Percentiles rank a stretch among this genome's conserved stretches.
Conservation (phyloP, 2,888 invertebrate species). For the Druceiella hillmani region DNA sequence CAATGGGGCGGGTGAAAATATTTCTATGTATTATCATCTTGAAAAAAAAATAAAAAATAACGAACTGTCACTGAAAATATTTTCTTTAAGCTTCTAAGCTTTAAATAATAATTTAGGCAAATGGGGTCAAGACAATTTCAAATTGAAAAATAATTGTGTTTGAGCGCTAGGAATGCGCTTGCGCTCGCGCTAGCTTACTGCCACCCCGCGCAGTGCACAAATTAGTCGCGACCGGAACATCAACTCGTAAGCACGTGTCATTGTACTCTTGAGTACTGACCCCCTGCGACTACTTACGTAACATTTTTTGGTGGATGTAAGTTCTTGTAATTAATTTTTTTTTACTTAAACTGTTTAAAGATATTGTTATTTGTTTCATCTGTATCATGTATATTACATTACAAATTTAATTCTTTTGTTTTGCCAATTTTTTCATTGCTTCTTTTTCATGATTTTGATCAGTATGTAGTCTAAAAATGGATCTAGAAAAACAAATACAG, state of each 20-base stretch:
- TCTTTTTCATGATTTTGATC: conserved; percentile 11
- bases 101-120: too few relatives aligned
- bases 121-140: too few relatives aligned
- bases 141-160: too few relatives aligned
- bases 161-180: too few relatives aligned
- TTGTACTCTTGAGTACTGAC: conserved; percentile 14
- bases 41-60: too few relatives aligned
- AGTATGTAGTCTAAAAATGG: conserved; percentile 13
- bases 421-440: conserved; percentile 8
- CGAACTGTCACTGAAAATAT: too few relatives aligned
- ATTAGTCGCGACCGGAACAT: too few relatives aligned
- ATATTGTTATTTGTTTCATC: conserved; percentile 14
- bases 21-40: too few relatives aligned
- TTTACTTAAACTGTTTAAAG: conserved; percentile 14
- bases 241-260: conserved; percentile 13
- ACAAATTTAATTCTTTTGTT: conserved; percentile 12
- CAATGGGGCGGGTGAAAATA: too few relatives aligned
- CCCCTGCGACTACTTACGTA: conserved; percentile 17
- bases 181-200: too few relatives aligned
- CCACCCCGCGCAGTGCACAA: too few relatives aligned
- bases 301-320: conserved; percentile 15
- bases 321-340: conserved; percentile 15
- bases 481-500: conserved; percentile 13
- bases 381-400: conserved; percentile 11
- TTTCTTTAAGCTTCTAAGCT: too few relatives aligned